Evolutionary conservation across 2,888 invertebrate genomes (phyloP), one percentile per base, ranked within the genome.

Genomic region (Allacma fusca): DNA sequence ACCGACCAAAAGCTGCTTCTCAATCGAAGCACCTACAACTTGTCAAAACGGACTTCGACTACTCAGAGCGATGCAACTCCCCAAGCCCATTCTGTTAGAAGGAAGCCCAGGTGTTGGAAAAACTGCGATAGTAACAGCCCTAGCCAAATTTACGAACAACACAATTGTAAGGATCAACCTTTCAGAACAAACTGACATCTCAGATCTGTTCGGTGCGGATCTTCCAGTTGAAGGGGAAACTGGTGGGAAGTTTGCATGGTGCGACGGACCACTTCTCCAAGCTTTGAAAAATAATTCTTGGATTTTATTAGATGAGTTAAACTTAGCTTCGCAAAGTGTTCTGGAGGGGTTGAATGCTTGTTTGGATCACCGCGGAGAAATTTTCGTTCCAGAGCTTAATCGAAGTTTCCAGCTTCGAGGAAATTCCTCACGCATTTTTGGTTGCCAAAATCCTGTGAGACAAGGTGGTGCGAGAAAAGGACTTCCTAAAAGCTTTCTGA

Each of bases 41-140:
- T 90, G 91, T 69, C 88, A 90, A 26, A 99, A 99, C 87, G 91
- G 94, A 0, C 88, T 95, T 79, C 91, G 97, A 79, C 86, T 99
- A 13, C 87, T 99, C 57, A 90, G 98, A 78, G 97, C 94, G 0
- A 88, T 99, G 85, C 95, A 97, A 85, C 87, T 98, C 78, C 84
- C 85, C 1, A 93, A 93, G 80, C 96, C 98, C 0, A 91, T 99
- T 78, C 89, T 99, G 75, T 87, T 99, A 23, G 99, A 99, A 89
- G 99, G 96, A 1, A 95, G 96, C 84, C 99, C 99, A 1, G 99
- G 99, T 1, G 98, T 98, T 24, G 99, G 99, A 1, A 99, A 99
- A 88, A 98, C 98, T 0, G 97, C 97, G 83, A 89, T 98, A 76
- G 94, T 99, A 1, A 76, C 79, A 23, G 83, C 82, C 9, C 75